A percentile compares a stretch with the other conserved stretches of the same genome.
These are phyloP conservation scores for Andrena haemorrhoa DNA, from an alignment of 2,888 invertebrate species.

Conservation along the genomic window DNA sequence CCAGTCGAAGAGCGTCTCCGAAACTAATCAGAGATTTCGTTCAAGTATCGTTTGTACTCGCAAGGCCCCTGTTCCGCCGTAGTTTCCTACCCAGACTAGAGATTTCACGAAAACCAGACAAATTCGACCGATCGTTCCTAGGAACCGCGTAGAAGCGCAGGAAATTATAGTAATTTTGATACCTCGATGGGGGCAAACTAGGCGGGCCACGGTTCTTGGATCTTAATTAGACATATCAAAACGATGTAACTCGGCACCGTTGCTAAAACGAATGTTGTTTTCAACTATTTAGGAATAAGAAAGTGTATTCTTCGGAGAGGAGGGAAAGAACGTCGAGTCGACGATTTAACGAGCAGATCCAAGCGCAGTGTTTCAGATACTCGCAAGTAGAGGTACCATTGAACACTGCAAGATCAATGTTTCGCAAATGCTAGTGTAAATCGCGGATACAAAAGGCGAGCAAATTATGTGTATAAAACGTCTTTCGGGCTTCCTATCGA, in stretches of 20 bases:
- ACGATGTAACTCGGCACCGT: constrained; percentile 45
- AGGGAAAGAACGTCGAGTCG: neutral
- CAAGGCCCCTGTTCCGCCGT: constrained; percentile 21
- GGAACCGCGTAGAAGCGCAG: neutral
- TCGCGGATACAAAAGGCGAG: constrained; percentile 53
- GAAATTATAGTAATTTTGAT: constrained; percentile 44
- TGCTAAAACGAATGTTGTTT: constrained; percentile 55
- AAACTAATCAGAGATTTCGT: constrained; percentile 14
- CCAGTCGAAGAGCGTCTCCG: constrained; percentile 17
- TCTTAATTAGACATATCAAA: constrained; percentile 67
- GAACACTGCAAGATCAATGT: constrained; percentile 68
- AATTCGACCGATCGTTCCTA: constrained; percentile 7
- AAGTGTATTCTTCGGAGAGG: neutral
- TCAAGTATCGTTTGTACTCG: constrained; percentile 38
- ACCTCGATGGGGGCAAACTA: constrained; percentile 2
- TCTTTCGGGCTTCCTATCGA: constrained; percentile 69
- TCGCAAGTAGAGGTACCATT: constrained; percentile 65
- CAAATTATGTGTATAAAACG: constrained; percentile 47
- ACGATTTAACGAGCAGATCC: neutral
- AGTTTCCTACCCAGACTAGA: neutral
- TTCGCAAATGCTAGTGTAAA: constrained; percentile 50
- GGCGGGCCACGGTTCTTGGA: constrained; percentile 18
- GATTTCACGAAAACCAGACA: neutral
- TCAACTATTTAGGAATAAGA: constrained; percentile 54
- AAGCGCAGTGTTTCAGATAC: constrained; percentile 51